Evolutionary conservation across 2,113 vertebrate genomes (phyloP), one percentile per base, ranked within the genome.

Genomic region (Aviceda subcristata): DNA sequence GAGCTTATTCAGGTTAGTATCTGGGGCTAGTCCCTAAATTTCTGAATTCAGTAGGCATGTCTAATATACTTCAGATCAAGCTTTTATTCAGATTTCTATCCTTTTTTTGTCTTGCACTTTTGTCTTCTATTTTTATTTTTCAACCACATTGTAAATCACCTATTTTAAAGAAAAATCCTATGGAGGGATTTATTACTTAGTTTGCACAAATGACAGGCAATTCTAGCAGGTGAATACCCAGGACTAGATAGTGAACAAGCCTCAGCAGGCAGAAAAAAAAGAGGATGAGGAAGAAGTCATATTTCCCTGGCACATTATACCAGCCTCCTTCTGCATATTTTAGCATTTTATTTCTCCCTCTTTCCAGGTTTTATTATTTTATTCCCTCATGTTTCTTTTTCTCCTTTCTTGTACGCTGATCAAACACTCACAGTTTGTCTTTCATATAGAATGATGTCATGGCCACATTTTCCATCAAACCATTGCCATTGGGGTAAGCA

Each of bases 401-500:
- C n/a, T 73, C 48, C 38, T 62, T 68, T 55, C 56, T 20, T n/a
- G 36, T 43, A 45, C 27, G n/a, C 15, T 80, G 32, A 51, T 75
- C 34, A 90, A 88, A 92, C 23, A 63, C 22, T 69, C 51, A 27
- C 14, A 64, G 27, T n/a, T 73, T 80, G 12, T 50, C 19, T 51
- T 76, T 84, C 34, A 56, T 34, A 56, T 5, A 51, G 41, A 87
- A 69, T 0, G 0, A 74, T 51, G 39, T 4, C 10, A 7, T 24
- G 15, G 34, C 32, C 59, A 48, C 20, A 66, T 64, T 86, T 91
- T 71, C 48, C 39, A 62, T 67, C 53, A 68, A 91, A 41, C 17
- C 10, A 34, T 5, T 81, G 23, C 9, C 36, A 46, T 0, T 62
- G 20, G 11, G 45, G 59, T 55, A 86, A 75, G 56, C 0, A 0